phyloP scores from a whole-genome alignment of 2,113 vertebrate species.

The Lanius collurio region DNA sequence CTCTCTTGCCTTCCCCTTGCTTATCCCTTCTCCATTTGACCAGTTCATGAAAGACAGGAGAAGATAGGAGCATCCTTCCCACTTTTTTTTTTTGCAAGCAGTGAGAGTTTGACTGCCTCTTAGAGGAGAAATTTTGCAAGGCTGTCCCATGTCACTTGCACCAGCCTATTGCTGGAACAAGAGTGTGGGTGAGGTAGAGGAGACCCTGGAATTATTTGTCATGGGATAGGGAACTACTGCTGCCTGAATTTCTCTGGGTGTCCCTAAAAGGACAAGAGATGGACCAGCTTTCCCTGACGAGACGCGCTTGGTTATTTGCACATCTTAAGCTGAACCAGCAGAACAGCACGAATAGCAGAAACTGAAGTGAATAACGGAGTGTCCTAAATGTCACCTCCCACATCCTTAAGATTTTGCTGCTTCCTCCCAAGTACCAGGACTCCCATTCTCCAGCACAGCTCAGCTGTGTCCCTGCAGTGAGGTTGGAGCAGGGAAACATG shows the following conservation, averaged over 20 bases:
- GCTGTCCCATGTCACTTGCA: accelerated
- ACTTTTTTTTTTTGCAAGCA: background rate
- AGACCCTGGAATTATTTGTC: background rate
- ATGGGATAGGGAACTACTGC: background rate
- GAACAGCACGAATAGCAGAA: background rate
- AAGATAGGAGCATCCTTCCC: background rate
- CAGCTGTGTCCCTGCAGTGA: background rate
- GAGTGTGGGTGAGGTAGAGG: background rate
- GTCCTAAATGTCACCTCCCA: background rate
- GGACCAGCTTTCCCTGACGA: background rate
- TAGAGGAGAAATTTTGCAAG: background rate
- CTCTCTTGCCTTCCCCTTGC: background rate
- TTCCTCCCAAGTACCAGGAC: background rate
- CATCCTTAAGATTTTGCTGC: background rate
- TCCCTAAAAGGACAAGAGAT: background rate
- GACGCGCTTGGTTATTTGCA: background rate
- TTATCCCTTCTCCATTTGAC: background rate
- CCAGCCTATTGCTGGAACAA: background rate
- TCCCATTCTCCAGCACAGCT: background rate
- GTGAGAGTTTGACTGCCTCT: background rate
- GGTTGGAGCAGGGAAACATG: background rate
- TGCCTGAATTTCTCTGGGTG: background rate
- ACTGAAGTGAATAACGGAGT: background rate
- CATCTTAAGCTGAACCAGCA: background rate
- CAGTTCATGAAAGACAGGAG: background rate